Evolutionary conservation across 2,113 vertebrate genomes (phyloP), one percentile per base, ranked within the genome.

Genomic region (Psilopsiagon aurifrons): DNA sequence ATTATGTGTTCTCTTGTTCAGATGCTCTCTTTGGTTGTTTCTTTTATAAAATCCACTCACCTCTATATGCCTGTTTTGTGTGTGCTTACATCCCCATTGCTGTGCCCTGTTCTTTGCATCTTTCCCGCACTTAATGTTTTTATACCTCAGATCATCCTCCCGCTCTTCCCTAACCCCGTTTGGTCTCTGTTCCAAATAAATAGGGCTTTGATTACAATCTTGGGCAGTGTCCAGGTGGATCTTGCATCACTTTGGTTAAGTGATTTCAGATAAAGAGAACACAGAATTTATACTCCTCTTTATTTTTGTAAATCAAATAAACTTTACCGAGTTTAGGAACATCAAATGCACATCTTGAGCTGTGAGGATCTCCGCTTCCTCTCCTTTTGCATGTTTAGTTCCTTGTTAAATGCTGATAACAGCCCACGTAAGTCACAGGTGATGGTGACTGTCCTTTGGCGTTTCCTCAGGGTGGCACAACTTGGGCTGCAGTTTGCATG

Each of bases 401-500:
- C 1, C 43, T 23, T 6, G 24, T 12, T 35, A 5, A 5, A 5
- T 13, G 81, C 17, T 18, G 24, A 0, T 17, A 5, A 7, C 29
- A 17, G 55, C 62, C 59, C 29, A 1, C 4, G 33, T 8, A 7
- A n/a, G 41, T 9, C 43, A 7, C 39, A 9, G 4, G 6, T 13
- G 3, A 6, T 20, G 41, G 24, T 27, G 52, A 12, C 16, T 7
- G 20, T 17, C 0, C 47, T n/a, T 5, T 23, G 62, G 33, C 9
- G 47, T 35, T 75, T 79, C 37, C 27, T 25, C 20, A 24, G 33
- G 47, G 5, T 18, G 79, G 37, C 28, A 28, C 46, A 10, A 0
- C 46, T 19, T 12, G 47, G 23, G 3, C 23, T 10, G 43, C 8
- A 13, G 52, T 27, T 41, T 5, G 2, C 33, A 3, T 6, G 8